Base-by-base conservation (phyloP, 2,797 vertebrate genomes). In the Sebastes trivittatus region DNA sequence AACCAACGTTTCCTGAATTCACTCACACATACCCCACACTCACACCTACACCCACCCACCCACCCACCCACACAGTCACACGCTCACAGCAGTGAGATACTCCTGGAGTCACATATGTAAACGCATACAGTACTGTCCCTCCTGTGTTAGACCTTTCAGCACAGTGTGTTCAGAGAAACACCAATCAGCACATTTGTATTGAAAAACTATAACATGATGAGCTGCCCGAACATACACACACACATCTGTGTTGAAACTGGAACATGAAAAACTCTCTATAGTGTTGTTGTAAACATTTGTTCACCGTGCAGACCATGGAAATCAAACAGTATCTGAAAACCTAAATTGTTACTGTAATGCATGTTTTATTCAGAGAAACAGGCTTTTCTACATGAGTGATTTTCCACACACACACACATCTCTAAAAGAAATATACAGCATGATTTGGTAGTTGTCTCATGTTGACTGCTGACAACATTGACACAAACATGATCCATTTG, bases 281-380 rank as follows among this genome's bases (percentile, higher is more conserved):
- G 59, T 32, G 29, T 29, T 8, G 27, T 16, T 71, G 83, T 87
- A 85, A 90, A 91, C 73, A 76, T 72, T 20, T 38, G 65, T 67
- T 87, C 34, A 52, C 54, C 11, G 5, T 49, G 66, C 72, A 74
- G 73, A 71, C 75, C 68, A 42, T 82, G 70, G 76, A 52, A 64
- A 27, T 77, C 65, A 74, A 75, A 42, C 77, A 76, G 81, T 0
- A 23, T 72, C 66, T 78, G 52, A 3, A 80, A 49, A 70, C 63
- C 27, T 72, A 69, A 66, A 74, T 69, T 72, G 25, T 22, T 58
- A 27, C 32, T 30, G 49, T 64, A 52, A 69, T 22, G 32, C 54
- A 29, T 25, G 70, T 79, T 81, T 77, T 67, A n/a, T 66, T 83
- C 32, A 74, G 54, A 78, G 13, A 42, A 3, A n/a, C 36, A 61